Evolutionary conservation across 2,888 invertebrate species (phyloP).

Genomic region (Standfussiana lucernea): DNA sequence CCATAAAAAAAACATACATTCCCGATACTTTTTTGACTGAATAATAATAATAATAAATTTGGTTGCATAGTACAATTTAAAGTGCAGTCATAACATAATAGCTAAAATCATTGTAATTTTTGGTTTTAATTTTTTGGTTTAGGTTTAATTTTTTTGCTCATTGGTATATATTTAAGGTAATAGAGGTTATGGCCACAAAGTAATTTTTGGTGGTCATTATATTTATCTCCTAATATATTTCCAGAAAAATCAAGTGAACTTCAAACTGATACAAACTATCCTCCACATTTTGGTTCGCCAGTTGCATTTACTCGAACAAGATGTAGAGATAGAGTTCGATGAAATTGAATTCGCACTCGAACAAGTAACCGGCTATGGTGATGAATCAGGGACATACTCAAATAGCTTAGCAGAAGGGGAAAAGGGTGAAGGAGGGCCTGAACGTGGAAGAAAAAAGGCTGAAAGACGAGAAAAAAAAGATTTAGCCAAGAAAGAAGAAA

Average conservation of each 20-base stretch:
- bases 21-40: no score
- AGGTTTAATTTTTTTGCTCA: no score
- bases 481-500: not conserved
- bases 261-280: not conserved
- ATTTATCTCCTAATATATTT: no score
- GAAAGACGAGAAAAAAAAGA: not conserved
- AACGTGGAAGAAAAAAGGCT: not conserved
- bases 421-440: not conserved
- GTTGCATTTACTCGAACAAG: not conserved
- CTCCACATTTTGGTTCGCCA: not conserved
- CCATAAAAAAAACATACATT: no score
- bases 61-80: no score
- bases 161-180: no score
- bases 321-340: conserved; percentile 1
- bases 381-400: not conserved
- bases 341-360: not conserved
- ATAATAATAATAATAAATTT: no score
- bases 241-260: not conserved
- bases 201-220: no score
- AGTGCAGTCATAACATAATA: no score
- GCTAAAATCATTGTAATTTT: no score
- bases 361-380: not conserved
- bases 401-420: not conserved
- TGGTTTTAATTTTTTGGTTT: no score
- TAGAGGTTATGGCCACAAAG: no score